These are phyloP conservation scores for Taxidea taxus DNA, from an alignment of 2,113 vertebrate genomes.

Conservation along the genomic window DNA sequence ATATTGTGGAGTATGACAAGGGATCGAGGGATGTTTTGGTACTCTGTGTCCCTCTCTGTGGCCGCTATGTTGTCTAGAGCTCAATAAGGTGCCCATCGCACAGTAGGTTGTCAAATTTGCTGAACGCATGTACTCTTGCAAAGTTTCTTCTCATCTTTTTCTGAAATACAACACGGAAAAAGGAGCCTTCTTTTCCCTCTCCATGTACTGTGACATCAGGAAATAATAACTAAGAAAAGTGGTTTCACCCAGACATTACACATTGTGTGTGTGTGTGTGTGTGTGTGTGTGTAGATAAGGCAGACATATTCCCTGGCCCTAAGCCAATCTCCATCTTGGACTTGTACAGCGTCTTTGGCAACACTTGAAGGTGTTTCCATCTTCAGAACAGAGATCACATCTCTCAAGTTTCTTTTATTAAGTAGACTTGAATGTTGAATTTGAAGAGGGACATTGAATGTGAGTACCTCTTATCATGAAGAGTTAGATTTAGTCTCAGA, in stretches of 20 bases:
- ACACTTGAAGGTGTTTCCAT: neutral
- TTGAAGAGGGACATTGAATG: neutral
- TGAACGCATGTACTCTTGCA: neutral
- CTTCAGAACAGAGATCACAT: neutral
- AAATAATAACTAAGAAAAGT: neutral
- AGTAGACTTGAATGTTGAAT: neutral
- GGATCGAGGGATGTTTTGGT: neutral
- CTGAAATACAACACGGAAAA: neutral
- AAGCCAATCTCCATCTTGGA: neutral
- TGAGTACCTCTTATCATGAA: neutral
- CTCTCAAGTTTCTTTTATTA: neutral
- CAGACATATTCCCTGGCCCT: neutral
- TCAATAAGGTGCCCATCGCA: fast-evolving
- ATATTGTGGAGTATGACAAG: neutral
- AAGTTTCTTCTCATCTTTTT: neutral
- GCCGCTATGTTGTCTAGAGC: neutral
- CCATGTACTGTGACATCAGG: neutral
- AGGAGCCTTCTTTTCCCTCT: neutral
- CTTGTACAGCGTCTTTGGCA: neutral
- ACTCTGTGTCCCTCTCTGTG: neutral
- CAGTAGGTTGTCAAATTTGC: neutral
- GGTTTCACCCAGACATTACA: neutral
- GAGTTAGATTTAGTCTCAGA: neutral
- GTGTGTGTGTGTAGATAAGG: neutral
- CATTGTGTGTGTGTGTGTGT: neutral